Evolutionary conservation across 2,113 vertebrate genomes (phyloP).

Genomic region (Alouatta palliata): DNA sequence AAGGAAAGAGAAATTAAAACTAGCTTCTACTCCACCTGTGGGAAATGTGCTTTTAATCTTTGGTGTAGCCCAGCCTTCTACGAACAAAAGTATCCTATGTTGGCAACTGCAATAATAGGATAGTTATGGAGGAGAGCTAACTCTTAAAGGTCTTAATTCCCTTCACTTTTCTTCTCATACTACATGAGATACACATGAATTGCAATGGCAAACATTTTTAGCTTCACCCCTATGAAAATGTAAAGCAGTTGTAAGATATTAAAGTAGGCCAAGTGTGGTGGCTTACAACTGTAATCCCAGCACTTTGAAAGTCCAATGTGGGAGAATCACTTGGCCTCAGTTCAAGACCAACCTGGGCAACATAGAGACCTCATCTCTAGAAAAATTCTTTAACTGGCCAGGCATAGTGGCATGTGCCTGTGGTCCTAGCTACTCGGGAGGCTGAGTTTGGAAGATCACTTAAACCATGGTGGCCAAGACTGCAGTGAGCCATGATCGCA

Average conservation of each 20-base stretch:
- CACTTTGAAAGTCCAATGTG: too few relatives aligned
- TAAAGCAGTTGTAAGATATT: neutral
- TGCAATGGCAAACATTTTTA: neutral
- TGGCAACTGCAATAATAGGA: neutral
- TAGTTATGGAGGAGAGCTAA: neutral
- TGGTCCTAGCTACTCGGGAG: too few relatives aligned
- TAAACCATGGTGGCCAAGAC: too few relatives aligned
- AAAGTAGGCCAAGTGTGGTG: neutral
- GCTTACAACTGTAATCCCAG: too few relatives aligned
- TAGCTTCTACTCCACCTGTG: neutral
- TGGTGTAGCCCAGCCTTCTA: neutral
- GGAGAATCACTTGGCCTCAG: too few relatives aligned
- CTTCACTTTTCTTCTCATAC: neutral
- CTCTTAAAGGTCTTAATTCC: neutral
- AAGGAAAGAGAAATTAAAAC: slow-evolving; percentile 2
- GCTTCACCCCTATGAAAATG: neutral
- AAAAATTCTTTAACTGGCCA: too few relatives aligned
- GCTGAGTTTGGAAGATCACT: too few relatives aligned
- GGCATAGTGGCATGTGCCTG: too few relatives aligned
- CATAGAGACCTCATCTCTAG: too few relatives aligned
- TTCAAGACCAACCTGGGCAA: too few relatives aligned
- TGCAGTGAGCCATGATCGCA: too few relatives aligned
- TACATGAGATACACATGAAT: neutral
- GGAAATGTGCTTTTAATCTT: neutral
- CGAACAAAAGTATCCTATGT: neutral